Evolutionary conservation across 2,888 invertebrate species (phyloP).

Genomic region (Pterostichus niger): DNA sequence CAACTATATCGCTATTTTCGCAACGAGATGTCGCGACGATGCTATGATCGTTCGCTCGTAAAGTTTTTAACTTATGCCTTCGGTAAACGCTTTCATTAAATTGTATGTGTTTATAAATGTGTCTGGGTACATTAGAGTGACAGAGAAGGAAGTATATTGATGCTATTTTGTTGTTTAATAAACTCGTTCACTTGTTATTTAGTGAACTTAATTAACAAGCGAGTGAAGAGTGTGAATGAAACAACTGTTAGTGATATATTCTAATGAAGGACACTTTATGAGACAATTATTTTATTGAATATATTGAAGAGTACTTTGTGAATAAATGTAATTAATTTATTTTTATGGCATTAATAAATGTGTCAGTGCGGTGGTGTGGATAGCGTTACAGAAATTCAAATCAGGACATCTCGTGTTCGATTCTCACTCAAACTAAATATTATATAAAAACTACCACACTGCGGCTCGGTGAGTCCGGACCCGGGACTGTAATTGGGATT

Average conservation of each 20-base stretch:
- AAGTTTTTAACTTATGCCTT: constrained; percentile 43
- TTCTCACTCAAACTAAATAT: too few species aligned
- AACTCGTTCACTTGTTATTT: constrained; percentile 35
- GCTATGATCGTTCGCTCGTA: constrained; percentile 39
- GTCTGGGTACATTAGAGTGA: constrained; percentile 13
- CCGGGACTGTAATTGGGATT: too few species aligned
- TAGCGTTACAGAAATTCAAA: too few species aligned
- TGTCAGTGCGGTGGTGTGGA: too few species aligned
- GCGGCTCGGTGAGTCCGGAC: too few species aligned
- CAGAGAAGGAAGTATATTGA: neutral
- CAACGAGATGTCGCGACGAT: neutral
- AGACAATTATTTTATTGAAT: too few species aligned
- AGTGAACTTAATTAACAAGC: neutral
- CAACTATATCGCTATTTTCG: constrained; percentile 28
- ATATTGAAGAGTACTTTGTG: too few species aligned
- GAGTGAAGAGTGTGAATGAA: neutral
- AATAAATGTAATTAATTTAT: too few species aligned
- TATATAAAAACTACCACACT: too few species aligned
- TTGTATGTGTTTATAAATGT: constrained; percentile 46
- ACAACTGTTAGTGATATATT: neutral
- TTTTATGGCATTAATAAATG: too few species aligned
- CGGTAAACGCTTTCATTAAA: constrained; percentile 39
- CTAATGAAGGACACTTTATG: too few species aligned
- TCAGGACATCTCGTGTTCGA: too few species aligned
- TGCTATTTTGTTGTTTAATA: constrained; percentile 4